Conservation (phyloP, 2,797 vertebrate genomes). For the Oryzias sinensis region DNA sequence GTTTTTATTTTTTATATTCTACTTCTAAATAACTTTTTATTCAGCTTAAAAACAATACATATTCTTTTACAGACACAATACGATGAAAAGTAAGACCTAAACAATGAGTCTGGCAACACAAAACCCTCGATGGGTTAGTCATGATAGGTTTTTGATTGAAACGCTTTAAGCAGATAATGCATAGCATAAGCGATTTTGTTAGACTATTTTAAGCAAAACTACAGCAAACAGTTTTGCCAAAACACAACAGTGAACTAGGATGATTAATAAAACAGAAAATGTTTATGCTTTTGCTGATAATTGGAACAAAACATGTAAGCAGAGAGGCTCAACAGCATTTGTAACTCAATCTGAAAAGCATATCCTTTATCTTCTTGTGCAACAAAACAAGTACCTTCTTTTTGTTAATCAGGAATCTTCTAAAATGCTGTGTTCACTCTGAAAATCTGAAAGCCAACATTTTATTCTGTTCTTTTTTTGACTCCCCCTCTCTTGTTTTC, state of each 20-base stretch:
- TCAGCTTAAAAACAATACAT: not conserved
- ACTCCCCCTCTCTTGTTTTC: constrained; percentile 12
- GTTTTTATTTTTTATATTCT: not conserved
- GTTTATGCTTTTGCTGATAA: no score
- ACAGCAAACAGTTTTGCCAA: not conserved
- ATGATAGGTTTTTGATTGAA: constrained; percentile 1
- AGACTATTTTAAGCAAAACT: not conserved
- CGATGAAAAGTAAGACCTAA: not conserved
- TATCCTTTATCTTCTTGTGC: constrained; percentile 3
- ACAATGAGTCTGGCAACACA: not conserved
- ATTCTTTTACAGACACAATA: constrained; percentile 1
- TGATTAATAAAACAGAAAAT: not conserved
- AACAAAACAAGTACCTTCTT: constrained; percentile 8
- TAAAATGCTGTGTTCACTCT: constrained; percentile 13
- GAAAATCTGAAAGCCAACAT: constrained; percentile 6
- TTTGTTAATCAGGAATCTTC: not conserved
- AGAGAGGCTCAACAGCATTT: not conserved
- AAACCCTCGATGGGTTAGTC: not conserved
- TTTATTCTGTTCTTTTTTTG: constrained; percentile 11
- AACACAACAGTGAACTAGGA: not conserved
- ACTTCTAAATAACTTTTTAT: not conserved
- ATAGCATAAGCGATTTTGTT: no score
- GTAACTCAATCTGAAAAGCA: constrained; percentile 13
- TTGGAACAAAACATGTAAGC: constrained; percentile 2
- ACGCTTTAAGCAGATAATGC: not conserved